These are phyloP conservation scores for Pelodytes ibericus DNA, from an alignment of 2,797 vertebrate species.

Conservation along the genomic window DNA sequence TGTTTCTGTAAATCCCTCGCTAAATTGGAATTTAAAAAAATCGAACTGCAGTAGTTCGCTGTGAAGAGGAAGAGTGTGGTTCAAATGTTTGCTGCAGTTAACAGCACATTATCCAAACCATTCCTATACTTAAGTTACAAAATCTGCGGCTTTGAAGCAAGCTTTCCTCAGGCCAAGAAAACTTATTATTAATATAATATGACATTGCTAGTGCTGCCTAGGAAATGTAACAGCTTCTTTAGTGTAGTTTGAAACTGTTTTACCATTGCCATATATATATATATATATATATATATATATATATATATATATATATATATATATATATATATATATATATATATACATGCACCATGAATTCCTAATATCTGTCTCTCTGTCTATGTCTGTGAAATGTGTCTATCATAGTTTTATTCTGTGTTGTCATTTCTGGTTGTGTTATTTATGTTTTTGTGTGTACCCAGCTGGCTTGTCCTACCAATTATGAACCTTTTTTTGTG, in stretches of 20 bases:
- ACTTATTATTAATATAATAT: constrained; percentile 50
- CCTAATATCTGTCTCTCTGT: too few species aligned
- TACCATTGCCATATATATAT: neutral
- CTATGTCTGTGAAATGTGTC: too few species aligned
- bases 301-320: too few species aligned
- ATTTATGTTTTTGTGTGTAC: too few species aligned
- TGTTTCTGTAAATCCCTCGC: neutral
- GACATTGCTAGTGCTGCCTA: constrained; percentile 28
- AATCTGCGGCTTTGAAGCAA: constrained; percentile 50
- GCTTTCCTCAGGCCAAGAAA: constrained; percentile 39
- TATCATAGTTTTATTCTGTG: too few species aligned
- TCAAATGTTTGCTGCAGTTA: constrained; percentile 43
- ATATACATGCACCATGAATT: too few species aligned
- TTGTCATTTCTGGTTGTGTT: too few species aligned
- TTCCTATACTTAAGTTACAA: constrained; percentile 41
- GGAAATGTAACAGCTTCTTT: constrained; percentile 21
- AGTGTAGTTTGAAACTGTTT: constrained; percentile 30
- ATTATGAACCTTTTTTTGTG: too few species aligned
- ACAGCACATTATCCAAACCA: constrained; percentile 46
- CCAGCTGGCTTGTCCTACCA: too few species aligned
- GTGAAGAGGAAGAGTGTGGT: constrained; percentile 22
- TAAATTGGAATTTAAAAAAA: constrained; percentile 22
- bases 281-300: too few species aligned
- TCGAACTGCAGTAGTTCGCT: neutral
- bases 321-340: too few species aligned